Percentiles rank a stretch among this genome's conserved stretches.
Conservation (phyloP, 2,888 invertebrate species). For the Thelaira solivaga region DNA sequence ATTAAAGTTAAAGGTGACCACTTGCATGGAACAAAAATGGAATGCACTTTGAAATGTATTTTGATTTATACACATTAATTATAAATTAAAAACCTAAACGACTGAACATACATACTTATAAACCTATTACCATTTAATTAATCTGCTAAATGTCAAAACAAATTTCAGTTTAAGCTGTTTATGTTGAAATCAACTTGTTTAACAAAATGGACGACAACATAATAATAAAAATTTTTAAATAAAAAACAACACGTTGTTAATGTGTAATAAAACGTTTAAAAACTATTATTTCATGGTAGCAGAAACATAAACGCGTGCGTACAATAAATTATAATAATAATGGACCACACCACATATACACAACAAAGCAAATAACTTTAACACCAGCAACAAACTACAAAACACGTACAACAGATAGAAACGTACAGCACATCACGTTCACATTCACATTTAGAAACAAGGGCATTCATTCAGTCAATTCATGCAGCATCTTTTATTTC, state of each 20-base stretch:
- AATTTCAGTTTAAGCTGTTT: background rate
- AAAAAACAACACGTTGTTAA: constrained; percentile 20
- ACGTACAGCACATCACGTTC: no score
- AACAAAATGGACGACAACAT: constrained; percentile 16
- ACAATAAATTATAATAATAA: constrained; percentile 57
- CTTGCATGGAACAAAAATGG: no score
- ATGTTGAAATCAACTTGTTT: constrained; percentile 2
- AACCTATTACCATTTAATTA: background rate
- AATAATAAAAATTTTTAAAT: constrained; percentile 27
- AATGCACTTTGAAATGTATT: no score
- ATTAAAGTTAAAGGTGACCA: no score
- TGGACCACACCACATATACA: constrained; percentile 27
- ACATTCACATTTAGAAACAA: background rate
- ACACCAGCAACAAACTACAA: constrained; percentile 8
- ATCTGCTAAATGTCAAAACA: background rate
- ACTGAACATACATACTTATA: no score
- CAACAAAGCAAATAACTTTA: constrained; percentile 18
- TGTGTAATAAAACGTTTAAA: constrained; percentile 51
- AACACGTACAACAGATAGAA: background rate
- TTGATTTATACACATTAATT: no score
- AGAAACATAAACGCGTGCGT: constrained; percentile 59
- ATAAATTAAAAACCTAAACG: no score
- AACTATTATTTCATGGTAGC: constrained; percentile 58
- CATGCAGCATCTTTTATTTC: constrained; percentile 16
- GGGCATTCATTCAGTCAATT: background rate